Evolutionary conservation across 2,888 invertebrate species (phyloP).

Genomic region (Catocala nupta): DNA sequence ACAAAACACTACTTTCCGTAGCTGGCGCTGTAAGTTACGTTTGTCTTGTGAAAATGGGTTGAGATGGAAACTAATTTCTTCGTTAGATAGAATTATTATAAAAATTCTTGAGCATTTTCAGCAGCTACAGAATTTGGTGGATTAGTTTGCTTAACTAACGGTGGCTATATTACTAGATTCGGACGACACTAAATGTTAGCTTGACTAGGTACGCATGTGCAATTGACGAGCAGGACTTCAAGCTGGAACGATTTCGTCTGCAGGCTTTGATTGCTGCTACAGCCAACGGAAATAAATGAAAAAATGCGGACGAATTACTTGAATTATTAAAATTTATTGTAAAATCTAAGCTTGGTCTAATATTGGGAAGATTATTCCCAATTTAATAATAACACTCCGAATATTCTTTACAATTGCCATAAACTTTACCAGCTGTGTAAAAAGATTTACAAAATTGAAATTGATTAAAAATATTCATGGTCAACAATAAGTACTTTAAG

Average conservation of each 20-base stretch:
- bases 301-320: no score
- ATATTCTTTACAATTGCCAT: no score
- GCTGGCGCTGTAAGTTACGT: not conserved
- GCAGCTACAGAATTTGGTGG: not conserved
- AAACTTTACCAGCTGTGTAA: no score
- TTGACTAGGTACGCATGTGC: not conserved
- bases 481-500: no score
- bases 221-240: not conserved
- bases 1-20: no score
- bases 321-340: no score
- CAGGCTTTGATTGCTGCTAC: not conserved
- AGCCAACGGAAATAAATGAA: not conserved
- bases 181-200: not conserved
- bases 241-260: not conserved
- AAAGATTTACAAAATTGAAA: no score
- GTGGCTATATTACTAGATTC: not conserved
- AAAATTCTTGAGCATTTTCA: not conserved
- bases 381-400: no score
- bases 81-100: conserved; percentile 25
- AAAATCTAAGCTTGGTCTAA: no score
- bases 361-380: no score
- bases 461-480: no score
- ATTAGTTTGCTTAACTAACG: not conserved
- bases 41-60: conserved; percentile 29
- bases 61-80: conserved; percentile 25